Percentiles rank a stretch among this genome's conserved stretches.
Evolutionary conservation across 2,797 vertebrate genomes (phyloP).

Genomic region (Syngnathus rostellatus): DNA sequence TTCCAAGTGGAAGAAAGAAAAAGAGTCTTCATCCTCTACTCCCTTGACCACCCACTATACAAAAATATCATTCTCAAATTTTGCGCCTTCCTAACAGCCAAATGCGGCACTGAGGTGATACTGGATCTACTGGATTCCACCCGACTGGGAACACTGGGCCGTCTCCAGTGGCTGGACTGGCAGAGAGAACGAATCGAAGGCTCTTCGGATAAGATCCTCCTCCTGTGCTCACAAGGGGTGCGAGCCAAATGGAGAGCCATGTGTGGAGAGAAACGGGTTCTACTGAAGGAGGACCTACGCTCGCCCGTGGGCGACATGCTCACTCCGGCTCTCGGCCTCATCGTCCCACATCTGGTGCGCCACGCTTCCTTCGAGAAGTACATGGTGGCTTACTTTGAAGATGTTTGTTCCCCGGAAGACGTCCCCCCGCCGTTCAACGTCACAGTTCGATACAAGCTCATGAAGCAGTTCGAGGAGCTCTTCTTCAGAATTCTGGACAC

Average conservation of each 20-base stretch:
- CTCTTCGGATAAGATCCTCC: constrained; percentile 78
- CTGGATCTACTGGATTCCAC: constrained; percentile 81
- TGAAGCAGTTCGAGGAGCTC: constrained; percentile 86
- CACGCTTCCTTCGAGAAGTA: constrained; percentile 81
- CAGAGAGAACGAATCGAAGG: constrained; percentile 77
- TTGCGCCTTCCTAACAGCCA: constrained; percentile 76
- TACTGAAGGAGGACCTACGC: constrained; percentile 73
- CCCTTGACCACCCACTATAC: constrained; percentile 82
- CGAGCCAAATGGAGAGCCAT: constrained; percentile 88
- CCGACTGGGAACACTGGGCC: constrained; percentile 72
- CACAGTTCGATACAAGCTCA: constrained; percentile 77
- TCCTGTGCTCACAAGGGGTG: constrained; percentile 86
- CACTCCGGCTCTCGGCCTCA: constrained; percentile 79
- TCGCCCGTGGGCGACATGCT: constrained; percentile 79
- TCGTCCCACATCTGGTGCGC: constrained; percentile 79
- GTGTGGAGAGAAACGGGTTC: constrained; percentile 66
- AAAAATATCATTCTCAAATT: constrained; percentile 82
- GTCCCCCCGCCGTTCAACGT: constrained; percentile 81
- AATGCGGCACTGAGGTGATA: constrained; percentile 81
- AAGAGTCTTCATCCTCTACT: constrained; percentile 86
- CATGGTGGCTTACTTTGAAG: constrained; percentile 83
- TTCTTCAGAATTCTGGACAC: constrained; percentile 84
- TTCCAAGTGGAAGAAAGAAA: constrained; percentile 35
- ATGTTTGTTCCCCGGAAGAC: constrained; percentile 71
- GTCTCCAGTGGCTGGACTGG: constrained; percentile 80